A percentile compares a stretch with the other conserved stretches of the same genome.
Conservation (phyloP, 1,140 invertebrate species). For the Habropoda laboriosa region DNA sequence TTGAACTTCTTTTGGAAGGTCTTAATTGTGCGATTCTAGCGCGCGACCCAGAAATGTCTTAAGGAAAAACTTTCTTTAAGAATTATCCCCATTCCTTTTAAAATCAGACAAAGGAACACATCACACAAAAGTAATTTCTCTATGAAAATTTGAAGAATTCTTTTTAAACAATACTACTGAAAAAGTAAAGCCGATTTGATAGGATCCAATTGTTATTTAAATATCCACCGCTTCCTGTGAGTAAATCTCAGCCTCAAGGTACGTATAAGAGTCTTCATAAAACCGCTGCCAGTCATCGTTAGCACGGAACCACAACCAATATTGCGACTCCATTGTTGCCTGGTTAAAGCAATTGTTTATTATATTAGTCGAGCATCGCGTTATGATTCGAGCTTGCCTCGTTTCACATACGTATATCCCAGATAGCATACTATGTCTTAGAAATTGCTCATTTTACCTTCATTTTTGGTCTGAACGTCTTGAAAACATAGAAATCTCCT, state of each 20-base stretch:
- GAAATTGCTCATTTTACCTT: no score
- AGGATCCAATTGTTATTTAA: conserved; percentile 9
- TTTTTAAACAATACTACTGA: background rate
- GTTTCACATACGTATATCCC: conserved; percentile 19
- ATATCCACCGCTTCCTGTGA: conserved; percentile 44
- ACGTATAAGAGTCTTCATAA: conserved; percentile 60
- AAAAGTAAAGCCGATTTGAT: background rate
- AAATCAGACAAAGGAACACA: no score
- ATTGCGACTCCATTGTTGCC: conserved; percentile 69
- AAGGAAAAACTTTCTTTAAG: no score
- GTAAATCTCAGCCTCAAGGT: conserved; percentile 15
- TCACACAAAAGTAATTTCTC: no score
- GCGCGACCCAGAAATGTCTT: no score
- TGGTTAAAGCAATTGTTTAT: conserved; percentile 77
- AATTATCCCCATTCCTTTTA: no score
- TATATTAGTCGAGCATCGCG: conserved; percentile 62
- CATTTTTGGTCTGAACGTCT: no score
- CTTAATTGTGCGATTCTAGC: no score
- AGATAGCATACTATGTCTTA: no score
- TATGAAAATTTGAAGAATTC: background rate
- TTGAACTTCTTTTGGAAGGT: no score
- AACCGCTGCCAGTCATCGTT: conserved; percentile 71
- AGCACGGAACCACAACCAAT: conserved; percentile 60
- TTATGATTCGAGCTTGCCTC: conserved; percentile 54
- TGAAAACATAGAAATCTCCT: no score